A percentile compares a stretch with the other conserved stretches of the same genome.
Evolutionary conservation across 92 coral and sea anemone genomes (phyloP).

Genomic region (Zoanthus gigantus): DNA sequence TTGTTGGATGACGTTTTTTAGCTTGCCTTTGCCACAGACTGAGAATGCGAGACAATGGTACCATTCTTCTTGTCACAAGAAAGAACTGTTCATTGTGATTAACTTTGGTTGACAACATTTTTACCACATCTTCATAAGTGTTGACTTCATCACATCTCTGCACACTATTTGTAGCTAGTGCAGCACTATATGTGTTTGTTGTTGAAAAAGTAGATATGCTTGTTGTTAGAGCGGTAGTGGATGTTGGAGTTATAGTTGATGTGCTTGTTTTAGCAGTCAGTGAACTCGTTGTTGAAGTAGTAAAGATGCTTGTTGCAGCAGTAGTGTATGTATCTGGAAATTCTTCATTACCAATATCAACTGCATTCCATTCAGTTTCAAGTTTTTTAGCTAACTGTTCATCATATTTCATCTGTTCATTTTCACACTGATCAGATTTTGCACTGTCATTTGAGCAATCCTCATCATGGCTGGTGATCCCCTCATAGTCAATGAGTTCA

Average conservation of each 20-base stretch:
- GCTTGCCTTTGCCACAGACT: background rate
- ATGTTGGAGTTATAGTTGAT: slow-evolving; percentile 14
- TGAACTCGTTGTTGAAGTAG: background rate
- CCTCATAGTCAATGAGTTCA: slow-evolving; percentile 50
- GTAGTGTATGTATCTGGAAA: slow-evolving; percentile 27
- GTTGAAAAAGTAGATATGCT: slow-evolving; percentile 7
- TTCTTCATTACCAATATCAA: slow-evolving; percentile 18
- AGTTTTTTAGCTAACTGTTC: slow-evolving; percentile 55
- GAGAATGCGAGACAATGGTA: background rate
- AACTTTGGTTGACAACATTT: background rate
- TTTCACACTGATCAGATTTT: slow-evolving; percentile 16
- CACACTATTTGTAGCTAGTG: background rate
- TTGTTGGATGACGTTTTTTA: background rate
- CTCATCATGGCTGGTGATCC: slow-evolving; percentile 9
- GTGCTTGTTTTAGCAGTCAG: slow-evolving; percentile 9
- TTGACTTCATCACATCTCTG: slow-evolving; percentile 35
- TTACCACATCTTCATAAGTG: slow-evolving; percentile 1
- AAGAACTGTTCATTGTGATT: background rate
- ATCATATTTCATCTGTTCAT: slow-evolving; percentile 50
- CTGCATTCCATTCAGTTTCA: slow-evolving; percentile 52
- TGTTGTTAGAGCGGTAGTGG: background rate
- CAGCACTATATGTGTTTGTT: slow-evolving; percentile 39
- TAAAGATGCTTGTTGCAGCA: slow-evolving; percentile 9
- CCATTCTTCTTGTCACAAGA: slow-evolving; percentile 10
- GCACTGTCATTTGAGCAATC: slow-evolving; percentile 25